A percentile compares a stretch with the other conserved stretches of the same genome.
phyloP scores from a whole-genome alignment of 2,888 invertebrate species.

The Emmelina monodactyla region DNA sequence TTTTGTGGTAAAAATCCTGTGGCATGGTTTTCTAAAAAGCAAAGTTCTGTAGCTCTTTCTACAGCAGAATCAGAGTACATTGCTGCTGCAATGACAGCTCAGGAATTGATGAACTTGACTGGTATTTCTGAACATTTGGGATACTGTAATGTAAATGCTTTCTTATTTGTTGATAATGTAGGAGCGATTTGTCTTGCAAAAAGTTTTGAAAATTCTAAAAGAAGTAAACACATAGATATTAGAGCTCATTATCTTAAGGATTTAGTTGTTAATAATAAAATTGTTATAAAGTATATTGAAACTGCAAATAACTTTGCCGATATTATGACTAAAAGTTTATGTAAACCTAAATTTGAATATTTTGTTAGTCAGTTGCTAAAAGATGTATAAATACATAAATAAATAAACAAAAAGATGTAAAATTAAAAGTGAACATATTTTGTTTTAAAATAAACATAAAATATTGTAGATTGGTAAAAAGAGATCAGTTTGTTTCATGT shows the following conservation, averaged over 20 bases:
- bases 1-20: slow-evolving; percentile 2
- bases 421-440: neutral
- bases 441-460: too few relatives aligned
- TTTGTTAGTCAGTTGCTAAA: slow-evolving; percentile 1
- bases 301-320: slow-evolving; percentile 6
- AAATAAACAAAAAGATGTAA: neutral
- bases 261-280: slow-evolving; percentile 3
- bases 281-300: slow-evolving; percentile 3
- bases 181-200: slow-evolving; percentile 7
- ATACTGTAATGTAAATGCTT: neutral
- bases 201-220: slow-evolving; percentile 7
- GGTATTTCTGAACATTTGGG: slow-evolving; percentile 6
- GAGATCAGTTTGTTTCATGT: too few relatives aligned
- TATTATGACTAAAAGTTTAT: slow-evolving; percentile 6
- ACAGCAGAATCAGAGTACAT: slow-evolving; percentile 7
- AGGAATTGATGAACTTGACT: slow-evolving; percentile 6
- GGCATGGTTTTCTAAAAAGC: slow-evolving; percentile 5
- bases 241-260: slow-evolving; percentile 6
- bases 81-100: slow-evolving; percentile 6
- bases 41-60: slow-evolving; percentile 3
- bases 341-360: slow-evolving; percentile 1
- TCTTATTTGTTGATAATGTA: slow-evolving; percentile 5
- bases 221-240: slow-evolving; percentile 6
- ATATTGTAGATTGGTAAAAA: too few relatives aligned
- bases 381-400: neutral